Conservation (phyloP, 2,888 invertebrate species). For the Heteropelma amictum region DNA sequence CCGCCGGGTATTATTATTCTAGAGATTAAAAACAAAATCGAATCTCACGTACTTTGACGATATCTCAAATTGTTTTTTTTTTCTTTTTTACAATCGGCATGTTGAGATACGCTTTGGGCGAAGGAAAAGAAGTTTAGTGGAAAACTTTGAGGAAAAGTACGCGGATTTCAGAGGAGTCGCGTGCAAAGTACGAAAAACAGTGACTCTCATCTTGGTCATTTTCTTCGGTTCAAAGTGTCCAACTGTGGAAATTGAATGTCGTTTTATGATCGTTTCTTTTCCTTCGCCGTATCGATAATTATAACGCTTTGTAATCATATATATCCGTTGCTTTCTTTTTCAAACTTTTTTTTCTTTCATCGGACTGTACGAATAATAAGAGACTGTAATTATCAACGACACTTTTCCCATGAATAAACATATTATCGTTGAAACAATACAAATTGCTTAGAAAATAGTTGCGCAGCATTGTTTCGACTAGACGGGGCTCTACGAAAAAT, state of each 20-base stretch:
- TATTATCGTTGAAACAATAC: slow-evolving; percentile 34
- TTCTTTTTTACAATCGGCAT: slow-evolving; percentile 28
- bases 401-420: background rate
- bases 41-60: too few species aligned
- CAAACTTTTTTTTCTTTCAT: slow-evolving; percentile 2
- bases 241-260: background rate
- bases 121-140: slow-evolving; percentile 44
- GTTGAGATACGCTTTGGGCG: slow-evolving; percentile 21
- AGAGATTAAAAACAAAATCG: too few species aligned
- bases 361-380: background rate
- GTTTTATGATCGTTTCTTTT: slow-evolving; percentile 41
- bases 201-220: background rate
- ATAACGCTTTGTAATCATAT: slow-evolving; percentile 6
- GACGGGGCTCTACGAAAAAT: background rate
- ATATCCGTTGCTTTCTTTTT: slow-evolving; percentile 8
- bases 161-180: background rate
- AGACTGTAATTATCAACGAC: background rate
- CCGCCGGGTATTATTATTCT: background rate
- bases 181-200: background rate
- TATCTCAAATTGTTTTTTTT: slow-evolving; percentile 6
- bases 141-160: background rate
- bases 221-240: background rate
- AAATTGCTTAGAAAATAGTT: slow-evolving; percentile 35
- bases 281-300: slow-evolving; percentile 35
- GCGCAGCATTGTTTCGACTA: background rate